Conservation (phyloP, 1,140 invertebrate species). For the Tetragonula clypearis region DNA sequence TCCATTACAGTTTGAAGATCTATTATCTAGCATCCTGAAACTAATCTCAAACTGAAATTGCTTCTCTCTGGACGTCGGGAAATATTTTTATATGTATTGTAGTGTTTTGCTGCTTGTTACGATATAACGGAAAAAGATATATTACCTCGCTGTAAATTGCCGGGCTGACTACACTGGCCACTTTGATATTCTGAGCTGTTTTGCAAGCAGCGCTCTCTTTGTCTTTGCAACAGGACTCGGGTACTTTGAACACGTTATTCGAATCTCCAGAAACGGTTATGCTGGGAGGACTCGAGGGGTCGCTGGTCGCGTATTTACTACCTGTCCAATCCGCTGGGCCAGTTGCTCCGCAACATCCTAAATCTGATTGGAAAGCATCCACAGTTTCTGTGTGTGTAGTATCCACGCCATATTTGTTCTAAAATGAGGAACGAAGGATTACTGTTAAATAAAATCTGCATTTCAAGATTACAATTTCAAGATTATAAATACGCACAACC, state of each 20-base stretch:
- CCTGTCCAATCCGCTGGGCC: slow-evolving; percentile 88
- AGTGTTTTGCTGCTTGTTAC: background rate
- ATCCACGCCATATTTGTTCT: slow-evolving; percentile 87
- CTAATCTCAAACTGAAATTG: background rate
- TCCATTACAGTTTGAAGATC: background rate
- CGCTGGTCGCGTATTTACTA: slow-evolving; percentile 83
- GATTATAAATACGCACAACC: background rate
- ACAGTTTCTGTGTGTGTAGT: slow-evolving; percentile 85
- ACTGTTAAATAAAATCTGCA: background rate
- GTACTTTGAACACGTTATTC: slow-evolving; percentile 81
- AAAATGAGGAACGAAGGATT: slow-evolving; percentile 44
- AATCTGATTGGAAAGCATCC: slow-evolving; percentile 86
- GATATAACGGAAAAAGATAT: background rate
- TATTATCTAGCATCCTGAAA: background rate
- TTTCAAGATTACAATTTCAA: background rate
- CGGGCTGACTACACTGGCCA: slow-evolving; percentile 79
- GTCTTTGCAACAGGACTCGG: slow-evolving; percentile 84
- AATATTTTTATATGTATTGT: background rate
- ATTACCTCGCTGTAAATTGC: slow-evolving; percentile 83
- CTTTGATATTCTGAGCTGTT: slow-evolving; percentile 78
- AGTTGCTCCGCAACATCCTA: slow-evolving; percentile 88
- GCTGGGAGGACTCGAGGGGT: slow-evolving; percentile 60
- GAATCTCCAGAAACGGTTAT: slow-evolving; percentile 70
- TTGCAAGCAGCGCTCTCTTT: slow-evolving; percentile 80
- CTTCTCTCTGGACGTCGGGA: background rate